Conservation (phyloP, 2,888 invertebrate genomes). For the Meiosimyza decipiens region DNA sequence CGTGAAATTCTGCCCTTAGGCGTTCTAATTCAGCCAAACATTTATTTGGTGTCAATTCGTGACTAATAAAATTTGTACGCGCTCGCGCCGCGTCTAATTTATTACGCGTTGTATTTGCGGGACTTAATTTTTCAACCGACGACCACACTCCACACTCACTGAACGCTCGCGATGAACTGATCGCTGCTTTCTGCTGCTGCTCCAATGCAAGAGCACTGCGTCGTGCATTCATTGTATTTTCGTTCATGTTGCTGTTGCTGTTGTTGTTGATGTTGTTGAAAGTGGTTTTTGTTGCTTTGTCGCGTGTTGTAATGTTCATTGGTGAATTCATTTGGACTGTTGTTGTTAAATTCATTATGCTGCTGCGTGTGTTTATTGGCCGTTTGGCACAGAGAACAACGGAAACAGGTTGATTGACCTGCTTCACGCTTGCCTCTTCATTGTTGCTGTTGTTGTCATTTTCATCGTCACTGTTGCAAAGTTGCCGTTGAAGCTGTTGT, state of each 20-base stretch:
- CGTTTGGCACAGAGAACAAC: conserved; percentile 40
- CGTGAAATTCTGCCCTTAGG: conserved; percentile 62
- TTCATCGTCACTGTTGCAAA: conserved; percentile 27
- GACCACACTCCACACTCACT: conserved; percentile 50
- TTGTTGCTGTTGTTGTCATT: background rate
- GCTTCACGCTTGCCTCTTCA: conserved; percentile 43
- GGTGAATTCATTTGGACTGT: conserved; percentile 23
- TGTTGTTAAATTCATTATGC: conserved; percentile 30
- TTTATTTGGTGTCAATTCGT: conserved; percentile 58
- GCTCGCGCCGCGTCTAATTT: conserved; percentile 3
- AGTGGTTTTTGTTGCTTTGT: conserved; percentile 33
- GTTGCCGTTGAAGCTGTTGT: conserved; percentile 30
- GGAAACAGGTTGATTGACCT: conserved; percentile 63
- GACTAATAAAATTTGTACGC: conserved; percentile 43
- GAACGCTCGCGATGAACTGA: conserved; percentile 61
- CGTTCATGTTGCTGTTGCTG: conserved; percentile 6
- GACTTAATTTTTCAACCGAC: conserved; percentile 21
- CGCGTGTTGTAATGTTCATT: conserved; percentile 29
- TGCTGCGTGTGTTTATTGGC: conserved; percentile 20
- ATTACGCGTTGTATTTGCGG: conserved; percentile 19
- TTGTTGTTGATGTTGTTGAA: conserved; percentile 31
- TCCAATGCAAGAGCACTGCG: conserved; percentile 30
- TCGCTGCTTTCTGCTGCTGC: conserved; percentile 43
- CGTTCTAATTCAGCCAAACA: conserved; percentile 63
- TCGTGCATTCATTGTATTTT: conserved; percentile 23